Percentiles rank a stretch among this genome's conserved stretches.
These are phyloP conservation scores for Paraplagusia blochii DNA, from an alignment of 2,113 vertebrate genomes.

Conservation along the genomic window DNA sequence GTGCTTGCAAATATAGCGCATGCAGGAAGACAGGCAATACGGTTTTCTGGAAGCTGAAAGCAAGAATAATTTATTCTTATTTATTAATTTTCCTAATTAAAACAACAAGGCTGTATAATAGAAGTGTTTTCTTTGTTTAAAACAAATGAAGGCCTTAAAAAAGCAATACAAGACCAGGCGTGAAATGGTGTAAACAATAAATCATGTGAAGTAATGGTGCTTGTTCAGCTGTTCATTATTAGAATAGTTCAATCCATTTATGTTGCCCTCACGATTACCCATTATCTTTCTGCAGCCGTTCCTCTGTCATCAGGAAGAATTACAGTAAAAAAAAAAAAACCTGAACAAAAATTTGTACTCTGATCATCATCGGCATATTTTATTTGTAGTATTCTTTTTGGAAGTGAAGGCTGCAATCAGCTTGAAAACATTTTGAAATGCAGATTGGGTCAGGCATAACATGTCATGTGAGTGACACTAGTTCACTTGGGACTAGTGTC, in stretches of 20 bases:
- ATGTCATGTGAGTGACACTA: no score
- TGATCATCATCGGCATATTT: slow-evolving; percentile 49
- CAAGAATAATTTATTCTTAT: slow-evolving; percentile 80
- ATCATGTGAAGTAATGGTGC: slow-evolving; percentile 75
- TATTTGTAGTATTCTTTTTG: slow-evolving; percentile 10
- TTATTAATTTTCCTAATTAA: slow-evolving; percentile 83
- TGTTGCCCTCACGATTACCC: slow-evolving; percentile 49
- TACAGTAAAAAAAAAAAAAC: not conserved
- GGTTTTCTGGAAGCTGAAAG: slow-evolving; percentile 56
- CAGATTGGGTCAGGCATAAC: not conserved
- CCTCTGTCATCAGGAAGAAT: slow-evolving; percentile 25
- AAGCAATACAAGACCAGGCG: slow-evolving; percentile 69
- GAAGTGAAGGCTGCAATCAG: no score
- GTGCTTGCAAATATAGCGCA: slow-evolving; percentile 74
- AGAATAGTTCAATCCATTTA: slow-evolving; percentile 66
- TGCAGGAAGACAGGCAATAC: slow-evolving; percentile 44
- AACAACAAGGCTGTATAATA: slow-evolving; percentile 78
- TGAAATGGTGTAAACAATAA: slow-evolving; percentile 72
- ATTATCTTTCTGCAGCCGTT: slow-evolving; percentile 46
- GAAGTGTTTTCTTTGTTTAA: slow-evolving; percentile 72
- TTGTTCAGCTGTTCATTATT: slow-evolving; percentile 76
- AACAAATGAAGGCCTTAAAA: slow-evolving; percentile 73
- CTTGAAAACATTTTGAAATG: slow-evolving; percentile 49
- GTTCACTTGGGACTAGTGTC: no score
- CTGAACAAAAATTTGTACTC: slow-evolving; percentile 26